Conservation (phyloP, 2,888 invertebrate species). For the Unio pictorum region DNA sequence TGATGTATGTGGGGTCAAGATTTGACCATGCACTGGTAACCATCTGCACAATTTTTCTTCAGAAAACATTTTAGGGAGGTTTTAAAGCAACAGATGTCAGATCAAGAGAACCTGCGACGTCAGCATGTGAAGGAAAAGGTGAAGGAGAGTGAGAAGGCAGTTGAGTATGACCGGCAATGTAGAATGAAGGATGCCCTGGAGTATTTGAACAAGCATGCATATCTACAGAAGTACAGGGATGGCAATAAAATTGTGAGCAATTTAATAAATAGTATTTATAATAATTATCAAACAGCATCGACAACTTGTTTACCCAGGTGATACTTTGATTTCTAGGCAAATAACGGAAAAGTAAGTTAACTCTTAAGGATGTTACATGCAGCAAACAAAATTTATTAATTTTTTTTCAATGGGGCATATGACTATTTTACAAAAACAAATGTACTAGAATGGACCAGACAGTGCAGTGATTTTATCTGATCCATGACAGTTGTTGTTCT, state of each 20-base stretch:
- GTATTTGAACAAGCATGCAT: constrained; percentile 51
- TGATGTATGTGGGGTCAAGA: background rate
- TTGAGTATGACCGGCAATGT: constrained; percentile 59
- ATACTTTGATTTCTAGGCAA: no score
- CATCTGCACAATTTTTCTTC: constrained; percentile 10
- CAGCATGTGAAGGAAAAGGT: constrained; percentile 45
- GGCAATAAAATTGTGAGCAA: constrained; percentile 63
- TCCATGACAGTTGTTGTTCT: no score
- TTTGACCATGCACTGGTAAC: background rate
- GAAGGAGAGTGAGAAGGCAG: constrained; percentile 59
- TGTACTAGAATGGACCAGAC: no score
- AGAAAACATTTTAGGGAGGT: constrained; percentile 63
- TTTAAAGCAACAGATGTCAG: constrained; percentile 68
- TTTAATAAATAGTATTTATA: background rate
- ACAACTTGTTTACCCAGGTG: background rate
- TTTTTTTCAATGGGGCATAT: no score
- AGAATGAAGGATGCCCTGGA: constrained; percentile 52
- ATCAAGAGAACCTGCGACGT: constrained; percentile 42
- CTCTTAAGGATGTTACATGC: no score
- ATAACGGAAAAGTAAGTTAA: no score
- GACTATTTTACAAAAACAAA: no score
- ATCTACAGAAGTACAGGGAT: constrained; percentile 64
- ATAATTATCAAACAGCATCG: background rate
- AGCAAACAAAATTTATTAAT: no score
- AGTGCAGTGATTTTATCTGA: no score